Percentiles rank a stretch among this genome's conserved stretches.
Conservation (phyloP, 2,888 invertebrate species). For the Ethmia dodecea region DNA sequence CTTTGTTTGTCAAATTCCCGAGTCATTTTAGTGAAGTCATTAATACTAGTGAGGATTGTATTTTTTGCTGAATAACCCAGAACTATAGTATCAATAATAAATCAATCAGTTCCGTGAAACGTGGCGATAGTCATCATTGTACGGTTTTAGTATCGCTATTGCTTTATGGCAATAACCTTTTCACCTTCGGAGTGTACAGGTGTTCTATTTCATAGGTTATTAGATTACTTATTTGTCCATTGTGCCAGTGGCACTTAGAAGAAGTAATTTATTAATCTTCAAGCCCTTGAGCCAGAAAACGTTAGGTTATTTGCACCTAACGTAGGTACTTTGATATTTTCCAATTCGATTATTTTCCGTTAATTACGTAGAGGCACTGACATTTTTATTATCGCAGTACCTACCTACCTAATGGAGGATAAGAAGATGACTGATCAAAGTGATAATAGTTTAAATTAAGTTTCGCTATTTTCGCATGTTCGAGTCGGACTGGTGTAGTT, state of each 20-base stretch:
- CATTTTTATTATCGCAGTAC: too few species aligned
- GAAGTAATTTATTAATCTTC: slow-evolving; percentile 24
- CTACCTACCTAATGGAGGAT: too few species aligned
- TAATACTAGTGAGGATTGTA: slow-evolving; percentile 14
- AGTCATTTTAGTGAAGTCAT: slow-evolving; percentile 7
- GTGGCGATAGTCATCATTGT: slow-evolving; percentile 10
- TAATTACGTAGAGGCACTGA: too few species aligned
- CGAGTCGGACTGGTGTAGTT: too few species aligned
- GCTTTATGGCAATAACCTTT: slow-evolving; percentile 9
- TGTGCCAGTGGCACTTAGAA: slow-evolving; percentile 36
- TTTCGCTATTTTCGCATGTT: too few species aligned
- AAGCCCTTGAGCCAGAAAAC: slow-evolving; percentile 18
- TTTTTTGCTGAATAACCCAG: slow-evolving; percentile 20
- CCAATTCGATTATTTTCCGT: too few species aligned
- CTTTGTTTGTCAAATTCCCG: slow-evolving; percentile 3
- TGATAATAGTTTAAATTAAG: too few species aligned
- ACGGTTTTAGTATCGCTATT: too few species aligned
- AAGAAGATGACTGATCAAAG: too few species aligned
- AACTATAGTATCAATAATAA: slow-evolving; percentile 21
- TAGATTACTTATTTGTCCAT: too few species aligned
- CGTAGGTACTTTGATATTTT: too few species aligned
- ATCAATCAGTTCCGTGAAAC: slow-evolving; percentile 20
- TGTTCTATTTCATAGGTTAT: slow-evolving; percentile 16
- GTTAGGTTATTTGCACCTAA: too few species aligned
- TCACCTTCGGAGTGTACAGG: slow-evolving; percentile 13